Conservation (phyloP, 2,113 vertebrate species). For the rat (Rattus norvegicus) region GRCr8 NC_086025.1:51566001-51566500, state of each 20-base stretch:
- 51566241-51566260: neutral
- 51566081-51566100: neutral
- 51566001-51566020: neutral
- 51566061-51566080: neutral
- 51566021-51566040: neutral
- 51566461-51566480: neutral
- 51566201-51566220: constrained; percentile 12
- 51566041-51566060: neutral
- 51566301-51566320: neutral
- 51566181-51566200: neutral
- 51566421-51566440: neutral
- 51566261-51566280: neutral
- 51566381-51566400: neutral
- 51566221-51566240: neutral
- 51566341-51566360: neutral
- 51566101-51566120: constrained; percentile 21
- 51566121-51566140: neutral
- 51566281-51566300: neutral
- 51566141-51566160: neutral
- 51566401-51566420: neutral
- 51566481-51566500: neutral
- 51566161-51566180: neutral
- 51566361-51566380: neutral
- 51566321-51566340: neutral
- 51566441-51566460: neutral